A percentile compares a stretch with the other conserved stretches of the same genome.
Evolutionary conservation across 2,888 invertebrate genomes (phyloP).

Genomic region (Timema podura): DNA sequence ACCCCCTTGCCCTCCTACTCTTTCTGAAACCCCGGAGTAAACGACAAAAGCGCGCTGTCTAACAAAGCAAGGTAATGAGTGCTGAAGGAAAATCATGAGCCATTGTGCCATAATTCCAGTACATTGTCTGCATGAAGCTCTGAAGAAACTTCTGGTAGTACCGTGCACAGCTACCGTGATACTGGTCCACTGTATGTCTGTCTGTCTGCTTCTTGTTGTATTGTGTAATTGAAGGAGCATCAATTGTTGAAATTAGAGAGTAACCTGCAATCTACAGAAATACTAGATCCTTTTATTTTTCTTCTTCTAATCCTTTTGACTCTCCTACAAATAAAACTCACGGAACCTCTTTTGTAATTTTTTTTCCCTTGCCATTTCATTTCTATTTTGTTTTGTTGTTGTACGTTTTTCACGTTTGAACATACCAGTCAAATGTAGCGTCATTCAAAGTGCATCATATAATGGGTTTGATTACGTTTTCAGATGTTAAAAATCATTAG

Average conservation of each 20-base stretch:
- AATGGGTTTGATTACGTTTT: too few relatives aligned
- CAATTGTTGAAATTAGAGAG: constrained; percentile 26
- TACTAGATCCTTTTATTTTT: neutral
- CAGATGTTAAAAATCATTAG: too few relatives aligned
- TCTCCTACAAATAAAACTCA: too few relatives aligned
- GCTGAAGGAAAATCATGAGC: constrained; percentile 33
- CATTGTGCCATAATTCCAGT: constrained; percentile 32
- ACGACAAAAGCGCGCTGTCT: constrained; percentile 30
- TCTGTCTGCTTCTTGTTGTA: constrained; percentile 9
- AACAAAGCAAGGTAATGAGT: constrained; percentile 34
- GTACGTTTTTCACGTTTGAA: too few relatives aligned
- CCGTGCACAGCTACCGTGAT: neutral
- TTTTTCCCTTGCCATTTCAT: too few relatives aligned
- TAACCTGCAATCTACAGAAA: constrained; percentile 25
- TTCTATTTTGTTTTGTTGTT: too few relatives aligned
- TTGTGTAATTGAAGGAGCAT: constrained; percentile 27
- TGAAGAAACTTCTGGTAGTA: neutral
- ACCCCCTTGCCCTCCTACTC: constrained; percentile 1
- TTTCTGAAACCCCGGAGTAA: constrained; percentile 14
- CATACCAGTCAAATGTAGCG: too few relatives aligned
- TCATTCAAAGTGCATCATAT: too few relatives aligned
- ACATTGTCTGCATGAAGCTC: constrained; percentile 27
- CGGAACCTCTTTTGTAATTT: too few relatives aligned
- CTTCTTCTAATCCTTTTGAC: neutral
- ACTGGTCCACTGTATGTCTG: neutral